Conservation (phyloP, 1,140 invertebrate genomes). For the Brachionus paranguensis region DNA sequence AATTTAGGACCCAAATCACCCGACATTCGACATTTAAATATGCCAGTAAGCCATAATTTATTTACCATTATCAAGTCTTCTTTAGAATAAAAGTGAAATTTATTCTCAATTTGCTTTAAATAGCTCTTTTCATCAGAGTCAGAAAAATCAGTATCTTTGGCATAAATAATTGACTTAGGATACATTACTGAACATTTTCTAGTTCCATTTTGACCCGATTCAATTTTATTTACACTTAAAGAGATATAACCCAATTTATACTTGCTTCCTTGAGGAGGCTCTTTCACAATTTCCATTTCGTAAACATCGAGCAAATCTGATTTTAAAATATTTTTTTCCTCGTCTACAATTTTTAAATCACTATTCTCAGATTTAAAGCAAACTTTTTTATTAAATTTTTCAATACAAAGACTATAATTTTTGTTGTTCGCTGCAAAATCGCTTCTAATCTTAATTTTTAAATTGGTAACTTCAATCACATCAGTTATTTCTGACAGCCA, state of each 20-base stretch:
- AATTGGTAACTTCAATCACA: not conserved
- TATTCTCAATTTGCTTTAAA: not conserved
- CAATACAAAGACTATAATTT: not conserved
- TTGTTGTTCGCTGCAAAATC: not conserved
- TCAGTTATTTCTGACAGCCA: conserved; percentile 11
- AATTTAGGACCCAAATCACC: conserved; percentile 17
- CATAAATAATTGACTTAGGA: not conserved
- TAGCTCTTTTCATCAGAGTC: not conserved
- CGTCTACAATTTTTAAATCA: not conserved
- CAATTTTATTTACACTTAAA: not conserved
- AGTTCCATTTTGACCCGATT: not conserved
- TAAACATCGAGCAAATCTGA: not conserved
- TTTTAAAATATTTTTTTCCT: not conserved
- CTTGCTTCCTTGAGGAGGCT: not conserved
- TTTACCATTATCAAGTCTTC: not conserved
- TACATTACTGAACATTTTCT: not conserved
- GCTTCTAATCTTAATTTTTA: not conserved
- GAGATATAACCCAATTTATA: not conserved
- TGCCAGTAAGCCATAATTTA: conserved; percentile 22
- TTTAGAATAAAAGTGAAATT: not conserved
- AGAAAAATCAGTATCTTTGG: not conserved
- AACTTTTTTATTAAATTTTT: not conserved
- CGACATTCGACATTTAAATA: not conserved
- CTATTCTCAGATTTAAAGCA: not conserved
- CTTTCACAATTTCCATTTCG: not conserved